Percentiles rank a stretch among this genome's conserved stretches.
These are phyloP conservation scores for Fragum whitleyi DNA, from an alignment of 2,888 invertebrate species.

Conservation along the genomic window DNA sequence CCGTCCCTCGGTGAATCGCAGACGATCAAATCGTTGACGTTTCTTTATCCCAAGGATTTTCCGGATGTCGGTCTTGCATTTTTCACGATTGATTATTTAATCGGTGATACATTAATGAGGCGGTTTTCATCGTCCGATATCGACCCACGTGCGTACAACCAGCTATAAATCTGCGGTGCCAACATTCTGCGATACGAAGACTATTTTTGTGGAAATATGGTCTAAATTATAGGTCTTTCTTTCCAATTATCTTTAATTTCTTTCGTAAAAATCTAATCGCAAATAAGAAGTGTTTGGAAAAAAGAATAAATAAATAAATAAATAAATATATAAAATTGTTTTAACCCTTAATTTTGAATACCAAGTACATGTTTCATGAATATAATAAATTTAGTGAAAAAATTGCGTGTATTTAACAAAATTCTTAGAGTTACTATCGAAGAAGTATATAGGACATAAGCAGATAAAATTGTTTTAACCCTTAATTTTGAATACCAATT, in stretches of 20 bases:
- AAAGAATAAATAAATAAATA: no score
- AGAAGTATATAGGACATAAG: no score
- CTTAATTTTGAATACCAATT: no score
- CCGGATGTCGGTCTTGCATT: constrained; percentile 1
- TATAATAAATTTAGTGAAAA: no score
- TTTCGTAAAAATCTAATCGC: no score
- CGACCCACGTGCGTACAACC: not conserved
- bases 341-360: no score
- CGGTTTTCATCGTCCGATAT: not conserved
- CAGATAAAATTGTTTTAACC: no score
- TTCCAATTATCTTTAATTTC: not conserved
- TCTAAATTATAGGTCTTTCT: not conserved
- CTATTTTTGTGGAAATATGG: not conserved
- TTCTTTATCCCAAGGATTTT: not conserved
- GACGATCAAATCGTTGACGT: constrained; percentile 4
- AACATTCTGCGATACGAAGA: not conserved
- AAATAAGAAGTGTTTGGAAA: no score
- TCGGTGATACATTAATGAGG: constrained; percentile 1
- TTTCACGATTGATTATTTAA: constrained; percentile 4
- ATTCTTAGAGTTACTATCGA: no score
- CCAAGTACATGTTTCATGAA: no score
- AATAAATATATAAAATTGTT: no score
- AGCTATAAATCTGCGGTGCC: not conserved
- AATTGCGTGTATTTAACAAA: no score
- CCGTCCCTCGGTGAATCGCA: not conserved